These are phyloP conservation scores for Sminthurides aquaticus DNA, from an alignment of 2,888 invertebrate genomes.

Conservation along the genomic window DNA sequence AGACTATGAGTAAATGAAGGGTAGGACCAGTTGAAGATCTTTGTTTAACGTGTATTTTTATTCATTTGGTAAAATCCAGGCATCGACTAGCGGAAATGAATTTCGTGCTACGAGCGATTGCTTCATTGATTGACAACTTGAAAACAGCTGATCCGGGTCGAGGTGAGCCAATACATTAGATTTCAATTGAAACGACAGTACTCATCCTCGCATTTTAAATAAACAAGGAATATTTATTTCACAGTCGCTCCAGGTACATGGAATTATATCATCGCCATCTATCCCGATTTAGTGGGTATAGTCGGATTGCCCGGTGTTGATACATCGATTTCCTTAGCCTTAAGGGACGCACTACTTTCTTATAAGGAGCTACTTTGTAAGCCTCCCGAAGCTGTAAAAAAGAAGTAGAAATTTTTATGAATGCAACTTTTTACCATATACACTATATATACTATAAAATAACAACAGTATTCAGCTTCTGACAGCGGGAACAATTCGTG, in stretches of 20 bases:
- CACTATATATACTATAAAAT: no score
- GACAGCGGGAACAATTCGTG: no score
- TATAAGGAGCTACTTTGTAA: conserved; percentile 65
- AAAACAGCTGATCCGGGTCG: conserved; percentile 83
- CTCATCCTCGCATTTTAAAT: conserved; percentile 2
- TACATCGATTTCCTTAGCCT: conserved; percentile 56
- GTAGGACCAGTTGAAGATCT: background rate
- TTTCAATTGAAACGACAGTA: no score
- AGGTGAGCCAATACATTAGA: conserved; percentile 51
- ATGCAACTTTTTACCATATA: no score
- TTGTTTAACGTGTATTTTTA: background rate
- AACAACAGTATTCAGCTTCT: no score
- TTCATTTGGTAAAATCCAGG: conserved; percentile 50
- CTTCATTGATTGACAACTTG: conserved; percentile 82
- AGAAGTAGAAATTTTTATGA: conserved; percentile 4
- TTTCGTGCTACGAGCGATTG: conserved; percentile 88
- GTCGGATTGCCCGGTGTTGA: conserved; percentile 68
- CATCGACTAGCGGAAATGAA: conserved; percentile 91
- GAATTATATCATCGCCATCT: conserved; percentile 85
- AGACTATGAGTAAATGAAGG: background rate
- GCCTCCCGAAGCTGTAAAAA: conserved; percentile 16
- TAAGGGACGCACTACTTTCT: conserved; percentile 77
- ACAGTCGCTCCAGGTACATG: conserved; percentile 80
- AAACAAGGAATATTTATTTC: no score
- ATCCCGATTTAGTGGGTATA: conserved; percentile 75